These are phyloP conservation scores for Epinotia brunnichana DNA, from an alignment of 2,888 invertebrate genomes.

Conservation along the genomic window DNA sequence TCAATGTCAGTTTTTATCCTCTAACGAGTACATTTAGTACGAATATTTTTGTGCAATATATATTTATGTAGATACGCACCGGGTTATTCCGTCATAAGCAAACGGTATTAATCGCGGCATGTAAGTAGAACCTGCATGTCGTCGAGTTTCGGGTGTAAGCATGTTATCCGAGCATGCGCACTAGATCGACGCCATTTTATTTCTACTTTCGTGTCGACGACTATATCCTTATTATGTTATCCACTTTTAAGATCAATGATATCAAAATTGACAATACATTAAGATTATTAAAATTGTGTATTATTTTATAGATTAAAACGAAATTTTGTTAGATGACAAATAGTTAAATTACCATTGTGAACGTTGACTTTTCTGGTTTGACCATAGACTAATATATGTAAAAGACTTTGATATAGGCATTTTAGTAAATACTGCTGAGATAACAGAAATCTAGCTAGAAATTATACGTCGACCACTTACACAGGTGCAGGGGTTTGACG, in stretches of 20 bases:
- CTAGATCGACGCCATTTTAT: neutral
- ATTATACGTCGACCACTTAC: too few species aligned
- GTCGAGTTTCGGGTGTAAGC: neutral
- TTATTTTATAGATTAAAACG: neutral
- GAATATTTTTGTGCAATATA: conserved; percentile 28
- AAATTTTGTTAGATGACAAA: neutral
- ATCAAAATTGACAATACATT: conserved; percentile 23
- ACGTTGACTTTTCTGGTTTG: neutral
- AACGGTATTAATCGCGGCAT: neutral
- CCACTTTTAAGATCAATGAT: conserved; percentile 8
- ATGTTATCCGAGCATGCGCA: too few species aligned
- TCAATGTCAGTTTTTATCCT: conserved; percentile 13
- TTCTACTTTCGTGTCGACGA: neutral
- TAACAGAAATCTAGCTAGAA: too few species aligned
- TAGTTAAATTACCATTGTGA: neutral
- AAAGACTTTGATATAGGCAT: too few species aligned
- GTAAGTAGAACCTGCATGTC: neutral
- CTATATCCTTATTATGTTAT: neutral
- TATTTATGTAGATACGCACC: neutral
- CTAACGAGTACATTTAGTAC: conserved; percentile 9
- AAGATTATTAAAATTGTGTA: conserved; percentile 1
- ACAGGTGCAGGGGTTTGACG: too few species aligned
- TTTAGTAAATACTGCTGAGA: too few species aligned
- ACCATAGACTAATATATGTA: too few species aligned
- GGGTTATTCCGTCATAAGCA: neutral